Evolutionary conservation across 64 coral and sea anemone species (phyloP), one percentile per base, ranked within the genome.

Genomic region (Cladopsammia gracilis): DNA sequence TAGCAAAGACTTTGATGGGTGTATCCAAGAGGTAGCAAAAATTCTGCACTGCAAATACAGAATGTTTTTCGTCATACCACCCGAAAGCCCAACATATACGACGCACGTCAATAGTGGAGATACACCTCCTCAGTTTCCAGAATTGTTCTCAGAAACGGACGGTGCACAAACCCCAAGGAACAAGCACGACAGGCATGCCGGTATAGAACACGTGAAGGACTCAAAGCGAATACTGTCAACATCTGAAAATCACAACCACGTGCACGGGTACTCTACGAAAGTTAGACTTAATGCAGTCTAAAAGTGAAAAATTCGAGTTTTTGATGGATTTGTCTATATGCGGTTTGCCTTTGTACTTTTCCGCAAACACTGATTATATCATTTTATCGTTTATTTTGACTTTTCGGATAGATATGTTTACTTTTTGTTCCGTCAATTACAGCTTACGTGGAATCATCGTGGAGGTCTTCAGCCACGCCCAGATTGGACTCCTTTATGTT

Each of bases 1-100:
- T 6, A 65, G 48, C 6, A 66, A 48, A n/a, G 78, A 44, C 8
- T 44, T 62, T 20, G 78, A 64, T 46, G 13, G 4, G 10, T 15
- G 58, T 6, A 64, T 82, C 16, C 25, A 82, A 20, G 78, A 61
- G 25, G 78, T 82, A 9, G 26, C 78, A 16, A 9, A 82, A 14
- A 16, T 46, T 4, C 34, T 82, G 5, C 10, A 7, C 2, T 43
- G 3, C 16, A 82, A 45, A 45, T 83, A 83, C 18, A 7, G 44
- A 12, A 65, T 22, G 79, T 83, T 65, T 18, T 83, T 83, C 43
- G 20, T 66, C 44, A 83, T 83, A 16, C 79, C 79, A 9, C 79
- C 79, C 10, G 79, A 83, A 10, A 83, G 79, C 5, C 79, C 79
- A 10, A 46, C 34, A n/a, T 65, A 65, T 82, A 25, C 16, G 4